Conservation (phyloP, 2,113 vertebrate species). For the Corythaixoides concolor region DNA sequence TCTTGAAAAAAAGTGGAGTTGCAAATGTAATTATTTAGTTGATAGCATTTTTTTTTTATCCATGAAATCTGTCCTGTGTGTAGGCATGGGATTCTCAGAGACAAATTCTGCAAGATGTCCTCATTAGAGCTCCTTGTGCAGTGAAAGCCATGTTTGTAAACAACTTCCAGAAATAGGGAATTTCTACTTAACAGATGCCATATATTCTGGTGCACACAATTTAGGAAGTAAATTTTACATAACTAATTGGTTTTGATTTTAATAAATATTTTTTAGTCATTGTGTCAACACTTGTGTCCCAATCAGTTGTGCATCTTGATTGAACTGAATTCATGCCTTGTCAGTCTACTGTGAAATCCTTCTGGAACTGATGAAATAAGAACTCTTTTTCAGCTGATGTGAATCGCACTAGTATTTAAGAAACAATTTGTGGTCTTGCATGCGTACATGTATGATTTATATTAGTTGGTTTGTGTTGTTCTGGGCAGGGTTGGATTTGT, state of each 20-base stretch:
- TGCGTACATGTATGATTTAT: not conserved
- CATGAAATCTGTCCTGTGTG: not conserved
- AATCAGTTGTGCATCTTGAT: not conserved
- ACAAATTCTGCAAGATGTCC: not conserved
- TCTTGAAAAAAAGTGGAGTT: not conserved
- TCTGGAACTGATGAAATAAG: not conserved
- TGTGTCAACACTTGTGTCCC: not conserved
- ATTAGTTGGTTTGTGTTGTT: not conserved
- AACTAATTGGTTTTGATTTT: not conserved
- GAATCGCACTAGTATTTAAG: not conserved
- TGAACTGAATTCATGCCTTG: not conserved
- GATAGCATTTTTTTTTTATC: not conserved
- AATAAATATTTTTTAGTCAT: not conserved
- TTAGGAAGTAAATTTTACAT: not conserved
- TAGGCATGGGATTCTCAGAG: not conserved
- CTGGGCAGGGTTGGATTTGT: not conserved
- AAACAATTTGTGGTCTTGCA: not conserved
- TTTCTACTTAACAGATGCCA: not conserved
- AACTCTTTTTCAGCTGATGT: not conserved
- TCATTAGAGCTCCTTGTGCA: not conserved
- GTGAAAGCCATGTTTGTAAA: not conserved
- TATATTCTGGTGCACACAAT: not conserved
- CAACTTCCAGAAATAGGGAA: not conserved
- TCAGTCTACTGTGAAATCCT: not conserved
- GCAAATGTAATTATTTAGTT: not conserved